These are phyloP conservation scores for Corynorhinus townsendii DNA, from an alignment of 2,113 vertebrate genomes.

Conservation along the genomic window DNA sequence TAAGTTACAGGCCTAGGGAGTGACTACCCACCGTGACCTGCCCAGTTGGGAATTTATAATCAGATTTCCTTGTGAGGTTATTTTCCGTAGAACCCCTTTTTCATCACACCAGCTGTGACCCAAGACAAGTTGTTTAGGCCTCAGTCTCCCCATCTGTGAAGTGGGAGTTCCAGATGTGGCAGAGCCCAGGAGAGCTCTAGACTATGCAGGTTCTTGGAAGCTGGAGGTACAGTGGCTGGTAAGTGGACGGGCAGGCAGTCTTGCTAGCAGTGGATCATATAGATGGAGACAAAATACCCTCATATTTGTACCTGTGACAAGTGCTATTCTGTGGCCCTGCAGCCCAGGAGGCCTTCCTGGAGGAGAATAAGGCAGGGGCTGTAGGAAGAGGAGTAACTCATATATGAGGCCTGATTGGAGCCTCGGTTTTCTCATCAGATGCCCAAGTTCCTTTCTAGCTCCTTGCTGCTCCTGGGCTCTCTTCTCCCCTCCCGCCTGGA, in stretches of 20 bases:
- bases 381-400: background rate
- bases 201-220: background rate
- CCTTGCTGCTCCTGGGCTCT: background rate
- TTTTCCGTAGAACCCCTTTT: background rate
- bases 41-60: background rate
- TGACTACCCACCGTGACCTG: background rate
- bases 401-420: background rate
- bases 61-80: background rate
- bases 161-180: background rate
- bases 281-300: background rate
- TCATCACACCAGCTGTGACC: background rate
- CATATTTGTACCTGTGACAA: background rate
- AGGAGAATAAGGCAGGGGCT: background rate
- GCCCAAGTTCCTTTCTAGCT: background rate
- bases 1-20: background rate
- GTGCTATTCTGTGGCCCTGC: background rate
- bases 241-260: background rate
- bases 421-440: background rate
- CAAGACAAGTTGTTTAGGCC: background rate
- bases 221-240: background rate
- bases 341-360: background rate
- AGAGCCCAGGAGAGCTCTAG: background rate
- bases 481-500: background rate
- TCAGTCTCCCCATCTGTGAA: constrained; percentile 7
- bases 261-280: background rate